These are phyloP conservation scores for Phodopus roborovskii DNA, from an alignment of 2,113 vertebrate species.

Conservation along the genomic window DNA sequence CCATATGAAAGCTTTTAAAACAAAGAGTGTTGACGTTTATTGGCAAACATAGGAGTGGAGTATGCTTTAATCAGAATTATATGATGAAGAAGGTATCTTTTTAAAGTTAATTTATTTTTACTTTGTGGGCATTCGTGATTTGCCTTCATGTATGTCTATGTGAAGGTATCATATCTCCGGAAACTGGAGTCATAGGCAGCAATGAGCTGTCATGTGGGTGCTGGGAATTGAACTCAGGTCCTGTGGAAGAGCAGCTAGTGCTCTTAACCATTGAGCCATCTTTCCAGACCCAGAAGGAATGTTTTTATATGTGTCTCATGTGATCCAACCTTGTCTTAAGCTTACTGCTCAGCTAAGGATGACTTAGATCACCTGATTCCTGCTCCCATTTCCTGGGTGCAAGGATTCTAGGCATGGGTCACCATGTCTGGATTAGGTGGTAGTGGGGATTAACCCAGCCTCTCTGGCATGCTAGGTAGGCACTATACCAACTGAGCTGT, in stretches of 20 bases:
- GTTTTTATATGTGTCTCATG: neutral
- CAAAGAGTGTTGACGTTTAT: constrained; percentile 9
- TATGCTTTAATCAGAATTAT: neutral
- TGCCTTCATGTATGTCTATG: neutral
- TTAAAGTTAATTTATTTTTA: neutral
- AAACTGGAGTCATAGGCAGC: neutral
- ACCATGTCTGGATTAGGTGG: neutral
- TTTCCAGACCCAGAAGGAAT: neutral
- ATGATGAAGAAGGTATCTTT: neutral
- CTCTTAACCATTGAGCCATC: neutral
- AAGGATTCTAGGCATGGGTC: neutral
- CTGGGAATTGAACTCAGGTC: neutral
- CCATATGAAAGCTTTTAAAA: neutral
- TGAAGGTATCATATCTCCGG: neutral
- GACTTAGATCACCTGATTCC: neutral
- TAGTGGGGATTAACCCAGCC: neutral
- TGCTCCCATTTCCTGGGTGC: neutral
- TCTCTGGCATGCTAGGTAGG: neutral
- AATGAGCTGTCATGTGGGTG: neutral
- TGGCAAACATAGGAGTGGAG: neutral
- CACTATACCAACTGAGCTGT: neutral
- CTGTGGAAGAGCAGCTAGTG: neutral
- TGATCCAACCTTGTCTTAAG: neutral
- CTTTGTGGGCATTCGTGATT: neutral
- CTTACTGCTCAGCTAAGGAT: neutral